A percentile compares a stretch with the other conserved stretches of the same genome.
phyloP scores from a whole-genome alignment of 2,888 invertebrate species.

The Chalcosyrphus nemorum region DNA sequence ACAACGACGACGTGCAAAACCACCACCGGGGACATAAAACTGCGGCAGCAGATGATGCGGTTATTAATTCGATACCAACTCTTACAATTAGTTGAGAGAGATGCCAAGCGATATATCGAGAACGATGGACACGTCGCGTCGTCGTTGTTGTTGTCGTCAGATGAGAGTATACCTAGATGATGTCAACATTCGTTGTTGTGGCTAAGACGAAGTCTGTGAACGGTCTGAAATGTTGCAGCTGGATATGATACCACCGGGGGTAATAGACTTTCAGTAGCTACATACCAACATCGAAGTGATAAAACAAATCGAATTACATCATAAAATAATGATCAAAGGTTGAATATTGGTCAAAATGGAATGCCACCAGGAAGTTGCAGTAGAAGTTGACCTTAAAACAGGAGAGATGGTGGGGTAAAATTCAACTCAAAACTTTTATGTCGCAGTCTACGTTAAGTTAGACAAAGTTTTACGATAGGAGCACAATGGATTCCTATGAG shows the following conservation, averaged over 20 bases:
- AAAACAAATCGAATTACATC: background rate
- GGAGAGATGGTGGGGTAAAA: no score
- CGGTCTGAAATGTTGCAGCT: slow-evolving; percentile 40
- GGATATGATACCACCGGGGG: slow-evolving; percentile 37
- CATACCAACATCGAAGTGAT: background rate
- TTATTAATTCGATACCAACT: slow-evolving; percentile 70
- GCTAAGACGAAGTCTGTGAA: slow-evolving; percentile 58
- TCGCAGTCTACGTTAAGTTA: no score
- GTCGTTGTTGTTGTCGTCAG: background rate
- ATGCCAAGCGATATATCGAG: slow-evolving; percentile 53
- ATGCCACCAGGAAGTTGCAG: background rate
- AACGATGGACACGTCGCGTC: slow-evolving; percentile 59
- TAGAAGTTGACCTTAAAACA: no score
- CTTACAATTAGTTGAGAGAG: slow-evolving; percentile 62
- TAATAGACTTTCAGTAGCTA: slow-evolving; percentile 65
- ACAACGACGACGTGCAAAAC: slow-evolving; percentile 34
- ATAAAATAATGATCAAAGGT: background rate
- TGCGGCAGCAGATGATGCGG: slow-evolving; percentile 73
- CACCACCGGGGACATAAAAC: slow-evolving; percentile 67
- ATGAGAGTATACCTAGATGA: slow-evolving; percentile 30
- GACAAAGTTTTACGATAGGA: no score
- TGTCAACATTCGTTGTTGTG: slow-evolving; percentile 71
- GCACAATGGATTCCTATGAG: no score
- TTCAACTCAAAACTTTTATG: no score
- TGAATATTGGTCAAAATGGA: background rate